Conservation (phyloP, 2,888 invertebrate genomes). For the Synergus umbraculus region DNA sequence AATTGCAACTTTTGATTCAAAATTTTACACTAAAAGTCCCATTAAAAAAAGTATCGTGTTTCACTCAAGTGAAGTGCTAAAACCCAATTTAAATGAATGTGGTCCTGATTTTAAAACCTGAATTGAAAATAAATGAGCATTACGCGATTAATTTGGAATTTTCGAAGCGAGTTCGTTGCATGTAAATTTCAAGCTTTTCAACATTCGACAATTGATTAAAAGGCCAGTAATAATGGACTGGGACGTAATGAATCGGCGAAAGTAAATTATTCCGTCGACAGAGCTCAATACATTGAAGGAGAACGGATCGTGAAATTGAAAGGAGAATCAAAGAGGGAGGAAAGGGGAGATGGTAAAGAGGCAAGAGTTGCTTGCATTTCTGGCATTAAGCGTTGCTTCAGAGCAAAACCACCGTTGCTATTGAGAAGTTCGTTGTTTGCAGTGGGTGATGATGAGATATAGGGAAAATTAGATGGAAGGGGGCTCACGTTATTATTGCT, state of each 20-base stretch:
- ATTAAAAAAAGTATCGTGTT: neutral
- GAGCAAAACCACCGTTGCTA: conserved; percentile 35
- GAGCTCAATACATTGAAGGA: conserved; percentile 33
- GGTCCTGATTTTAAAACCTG: neutral
- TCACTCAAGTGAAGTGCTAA: neutral
- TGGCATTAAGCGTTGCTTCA: conserved; percentile 25
- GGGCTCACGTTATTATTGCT: conserved; percentile 44
- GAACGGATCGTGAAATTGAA: conserved; percentile 37
- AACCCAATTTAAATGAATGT: neutral
- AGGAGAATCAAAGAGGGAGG: conserved; percentile 43
- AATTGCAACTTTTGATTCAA: too few species aligned
- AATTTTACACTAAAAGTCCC: too few species aligned
- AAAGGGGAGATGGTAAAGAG: conserved; percentile 32
- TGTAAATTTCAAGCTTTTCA: conserved; percentile 28
- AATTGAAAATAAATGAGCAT: conserved; percentile 10
- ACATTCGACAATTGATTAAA: conserved; percentile 42
- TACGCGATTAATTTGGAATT: conserved; percentile 27
- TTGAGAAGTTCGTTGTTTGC: conserved; percentile 23
- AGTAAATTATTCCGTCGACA: conserved; percentile 54
- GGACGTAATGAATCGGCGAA: conserved; percentile 56
- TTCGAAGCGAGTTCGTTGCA: neutral
- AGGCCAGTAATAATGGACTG: conserved; percentile 49
- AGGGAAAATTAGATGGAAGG: conserved; percentile 20
- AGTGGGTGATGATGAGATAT: conserved; percentile 31
- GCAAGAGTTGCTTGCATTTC: conserved; percentile 31